A percentile compares a stretch with the other conserved stretches of the same genome.
phyloP scores from a whole-genome alignment of 2,113 vertebrate genomes.

The Sialia sialis region DNA sequence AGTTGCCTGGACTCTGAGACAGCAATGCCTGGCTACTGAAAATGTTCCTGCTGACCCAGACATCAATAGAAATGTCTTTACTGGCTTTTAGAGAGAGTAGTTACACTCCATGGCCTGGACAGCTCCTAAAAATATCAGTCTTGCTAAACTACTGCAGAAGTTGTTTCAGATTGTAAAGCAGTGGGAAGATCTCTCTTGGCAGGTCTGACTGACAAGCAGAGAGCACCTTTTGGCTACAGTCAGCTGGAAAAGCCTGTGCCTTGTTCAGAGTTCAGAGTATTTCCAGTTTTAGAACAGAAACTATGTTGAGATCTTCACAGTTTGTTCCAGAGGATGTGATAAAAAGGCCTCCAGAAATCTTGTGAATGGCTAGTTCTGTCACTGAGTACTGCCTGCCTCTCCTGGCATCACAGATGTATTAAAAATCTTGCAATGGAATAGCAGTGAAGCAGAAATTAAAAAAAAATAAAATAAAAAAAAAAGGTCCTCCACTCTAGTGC shows the following conservation, averaged over 20 bases:
- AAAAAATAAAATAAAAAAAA: background rate
- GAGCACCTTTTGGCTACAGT: background rate
- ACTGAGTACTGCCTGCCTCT: background rate
- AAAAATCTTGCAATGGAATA: constrained; percentile 51
- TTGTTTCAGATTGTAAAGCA: background rate
- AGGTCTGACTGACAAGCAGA: background rate
- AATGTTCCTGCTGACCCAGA: background rate
- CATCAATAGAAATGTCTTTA: background rate
- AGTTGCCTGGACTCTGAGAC: background rate
- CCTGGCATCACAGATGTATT: background rate
- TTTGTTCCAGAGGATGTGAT: constrained; percentile 13
- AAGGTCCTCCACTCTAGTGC: constrained; percentile 39
- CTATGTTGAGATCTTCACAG: background rate
- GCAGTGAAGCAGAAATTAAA: constrained; percentile 44
- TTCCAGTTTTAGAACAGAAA: constrained; percentile 23
- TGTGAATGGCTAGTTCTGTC: constrained; percentile 46
- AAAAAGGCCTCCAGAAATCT: constrained; percentile 36
- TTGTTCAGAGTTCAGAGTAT: background rate
- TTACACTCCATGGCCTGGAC: background rate
- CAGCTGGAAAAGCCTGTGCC: background rate
- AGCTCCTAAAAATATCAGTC: background rate
- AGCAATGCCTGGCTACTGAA: background rate
- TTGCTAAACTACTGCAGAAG: background rate
- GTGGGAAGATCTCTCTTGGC: background rate
- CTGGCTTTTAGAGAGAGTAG: background rate